phyloP scores from a whole-genome alignment of 2,113 vertebrate species.

The Xenopus borealis region DNA sequence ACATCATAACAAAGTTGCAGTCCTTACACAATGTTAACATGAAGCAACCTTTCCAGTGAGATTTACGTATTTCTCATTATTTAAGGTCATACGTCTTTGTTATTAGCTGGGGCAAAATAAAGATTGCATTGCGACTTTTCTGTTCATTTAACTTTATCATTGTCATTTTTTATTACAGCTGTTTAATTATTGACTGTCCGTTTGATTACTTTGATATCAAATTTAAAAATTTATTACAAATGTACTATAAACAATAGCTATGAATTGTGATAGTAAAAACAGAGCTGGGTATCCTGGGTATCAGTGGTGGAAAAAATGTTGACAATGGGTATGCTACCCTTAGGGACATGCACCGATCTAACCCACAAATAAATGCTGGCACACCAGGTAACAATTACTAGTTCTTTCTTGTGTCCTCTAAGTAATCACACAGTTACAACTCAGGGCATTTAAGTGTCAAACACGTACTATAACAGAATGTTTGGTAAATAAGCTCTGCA shows the following conservation, averaged over 20 bases:
- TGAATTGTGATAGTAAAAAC: neutral
- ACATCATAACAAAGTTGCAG: neutral
- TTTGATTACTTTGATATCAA: neutral
- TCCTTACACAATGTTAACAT: neutral
- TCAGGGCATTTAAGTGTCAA: no score
- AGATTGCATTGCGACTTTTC: conserved; percentile 3
- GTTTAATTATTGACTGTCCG: no score
- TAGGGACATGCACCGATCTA: no score
- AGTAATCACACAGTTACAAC: no score
- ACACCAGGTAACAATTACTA: no score
- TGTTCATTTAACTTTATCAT: conserved; percentile 24
- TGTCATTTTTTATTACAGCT: neutral
- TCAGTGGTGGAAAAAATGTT: no score
- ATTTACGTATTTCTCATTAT: conserved; percentile 2
- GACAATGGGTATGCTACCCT: no score
- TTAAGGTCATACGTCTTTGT: conserved; percentile 19
- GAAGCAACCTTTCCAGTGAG: neutral
- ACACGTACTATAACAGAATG: no score
- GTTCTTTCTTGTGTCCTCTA: no score
- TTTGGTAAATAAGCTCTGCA: no score
- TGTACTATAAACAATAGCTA: neutral
- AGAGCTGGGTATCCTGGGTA: neutral
- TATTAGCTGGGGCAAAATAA: neutral
- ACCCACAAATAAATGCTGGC: no score
- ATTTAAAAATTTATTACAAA: neutral